Percentiles rank a stretch among this genome's conserved stretches.
Conservation (phyloP, 2,113 vertebrate genomes). For the Cygnus atratus region DNA sequence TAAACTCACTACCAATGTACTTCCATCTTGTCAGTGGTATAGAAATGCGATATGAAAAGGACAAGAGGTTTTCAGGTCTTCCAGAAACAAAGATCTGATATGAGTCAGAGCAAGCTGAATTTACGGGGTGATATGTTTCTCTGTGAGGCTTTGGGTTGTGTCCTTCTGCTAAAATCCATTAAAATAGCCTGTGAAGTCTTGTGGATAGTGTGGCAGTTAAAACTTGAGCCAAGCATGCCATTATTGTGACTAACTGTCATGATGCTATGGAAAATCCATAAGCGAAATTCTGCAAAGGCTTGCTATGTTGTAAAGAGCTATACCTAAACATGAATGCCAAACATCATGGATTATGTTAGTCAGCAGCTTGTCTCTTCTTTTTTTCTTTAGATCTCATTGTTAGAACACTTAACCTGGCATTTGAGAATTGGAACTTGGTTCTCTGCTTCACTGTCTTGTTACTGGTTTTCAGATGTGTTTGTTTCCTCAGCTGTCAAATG, state of each 20-base stretch:
- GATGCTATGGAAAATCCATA: not conserved
- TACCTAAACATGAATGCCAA: not conserved
- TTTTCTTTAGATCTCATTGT: not conserved
- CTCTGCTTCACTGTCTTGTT: not conserved
- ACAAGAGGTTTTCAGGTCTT: not conserved
- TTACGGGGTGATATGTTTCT: not conserved
- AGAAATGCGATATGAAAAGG: not conserved
- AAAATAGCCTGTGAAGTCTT: not conserved
- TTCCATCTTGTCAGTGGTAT: not conserved
- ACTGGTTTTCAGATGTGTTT: not conserved
- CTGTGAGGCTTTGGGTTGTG: not conserved
- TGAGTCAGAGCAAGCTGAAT: not conserved
- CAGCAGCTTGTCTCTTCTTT: not conserved
- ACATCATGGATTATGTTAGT: not conserved
- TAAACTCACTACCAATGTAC: not conserved
- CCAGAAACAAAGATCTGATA: not conserved
- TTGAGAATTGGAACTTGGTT: not conserved
- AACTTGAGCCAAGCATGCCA: not conserved
- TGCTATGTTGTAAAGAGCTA: not conserved
- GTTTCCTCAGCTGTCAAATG: not conserved
- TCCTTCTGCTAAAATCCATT: not conserved
- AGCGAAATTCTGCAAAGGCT: not conserved
- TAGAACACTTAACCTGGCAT: not conserved
- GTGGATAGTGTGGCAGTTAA: not conserved
- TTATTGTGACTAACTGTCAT: not conserved